These are phyloP conservation scores for Platalea minor DNA, from an alignment of 2,797 vertebrate genomes.

Conservation along the genomic window DNA sequence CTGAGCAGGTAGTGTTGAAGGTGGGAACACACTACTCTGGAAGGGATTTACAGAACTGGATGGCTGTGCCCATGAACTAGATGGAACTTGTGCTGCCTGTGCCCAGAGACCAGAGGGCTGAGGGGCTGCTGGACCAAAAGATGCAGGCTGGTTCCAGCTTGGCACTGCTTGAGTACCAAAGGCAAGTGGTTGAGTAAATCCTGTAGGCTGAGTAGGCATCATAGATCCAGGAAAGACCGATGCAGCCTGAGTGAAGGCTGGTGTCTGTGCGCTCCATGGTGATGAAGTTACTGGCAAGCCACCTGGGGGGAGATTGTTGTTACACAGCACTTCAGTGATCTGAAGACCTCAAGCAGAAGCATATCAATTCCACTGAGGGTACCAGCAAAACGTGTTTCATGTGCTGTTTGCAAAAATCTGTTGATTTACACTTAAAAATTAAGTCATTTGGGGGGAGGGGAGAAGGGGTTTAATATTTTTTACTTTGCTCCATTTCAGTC, in stretches of 20 bases:
- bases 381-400: background rate
- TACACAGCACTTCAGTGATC: background rate
- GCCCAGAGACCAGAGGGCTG: constrained; percentile 79
- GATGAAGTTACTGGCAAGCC: constrained; percentile 73
- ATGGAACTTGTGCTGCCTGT: constrained; percentile 55
- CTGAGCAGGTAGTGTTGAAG: constrained; percentile 43
- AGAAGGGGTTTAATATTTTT: background rate
- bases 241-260: constrained; percentile 74
- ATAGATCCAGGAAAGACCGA: constrained; percentile 64
- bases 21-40: constrained; percentile 75
- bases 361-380: background rate
- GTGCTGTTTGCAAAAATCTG: background rate
- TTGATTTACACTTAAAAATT: background rate
- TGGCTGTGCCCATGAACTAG: constrained; percentile 78
- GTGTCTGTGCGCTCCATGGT: constrained; percentile 77
- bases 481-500: background rate
- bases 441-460: rapidly evolving
- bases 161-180: constrained; percentile 75
- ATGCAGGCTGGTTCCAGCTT: constrained; percentile 81
- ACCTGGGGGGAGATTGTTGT: constrained; percentile 70
- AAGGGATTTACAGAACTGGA: constrained; percentile 81
- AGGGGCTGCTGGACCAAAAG: constrained; percentile 68
- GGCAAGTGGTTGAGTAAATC: constrained; percentile 73
- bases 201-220: constrained; percentile 60
- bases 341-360: background rate